These are phyloP conservation scores for Drosophila pseudotalamancana DNA, from an alignment of 2,888 invertebrate genomes.

Conservation along the genomic window DNA sequence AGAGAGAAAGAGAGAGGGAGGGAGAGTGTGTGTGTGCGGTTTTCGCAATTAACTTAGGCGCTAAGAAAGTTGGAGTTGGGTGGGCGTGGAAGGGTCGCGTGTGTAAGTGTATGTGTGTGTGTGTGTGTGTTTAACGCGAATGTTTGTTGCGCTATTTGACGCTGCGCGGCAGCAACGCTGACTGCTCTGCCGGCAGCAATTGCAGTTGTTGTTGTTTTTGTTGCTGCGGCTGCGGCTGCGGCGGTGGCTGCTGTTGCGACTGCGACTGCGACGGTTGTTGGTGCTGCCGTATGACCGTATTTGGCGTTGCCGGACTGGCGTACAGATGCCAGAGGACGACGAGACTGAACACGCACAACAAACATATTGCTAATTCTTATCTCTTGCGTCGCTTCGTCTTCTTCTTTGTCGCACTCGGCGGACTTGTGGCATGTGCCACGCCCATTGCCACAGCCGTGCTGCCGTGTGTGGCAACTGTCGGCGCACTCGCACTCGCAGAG, in stretches of 20 bases:
- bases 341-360: slow-evolving; percentile 84
- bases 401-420: slow-evolving; percentile 82
- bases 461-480: slow-evolving; percentile 9
- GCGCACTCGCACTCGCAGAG: too few relatives aligned
- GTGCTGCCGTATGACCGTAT: slow-evolving; percentile 17
- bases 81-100: neutral
- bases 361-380: slow-evolving; percentile 85
- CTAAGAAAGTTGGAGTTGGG: neutral
- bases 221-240: neutral
- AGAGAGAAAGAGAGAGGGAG: neutral
- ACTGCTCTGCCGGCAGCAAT: slow-evolving; percentile 8
- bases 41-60: slow-evolving; percentile 13
- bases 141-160: slow-evolving; percentile 52
- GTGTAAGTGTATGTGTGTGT: neutral
- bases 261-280: slow-evolving; percentile 4
- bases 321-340: slow-evolving; percentile 82
- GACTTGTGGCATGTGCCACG: slow-evolving; percentile 37
- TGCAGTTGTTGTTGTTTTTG: neutral
- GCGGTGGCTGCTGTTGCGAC: neutral
- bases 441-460: slow-evolving; percentile 14
- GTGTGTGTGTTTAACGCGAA: slow-evolving; percentile 22
- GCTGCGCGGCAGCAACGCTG: slow-evolving; percentile 37
- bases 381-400: slow-evolving; percentile 84
- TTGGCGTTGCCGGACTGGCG: slow-evolving; percentile 51
- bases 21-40: neutral